A percentile compares a stretch with the other conserved stretches of the same genome.
Conservation (phyloP, 2,888 invertebrate species). For the Trissonchulus sp. region DNA sequence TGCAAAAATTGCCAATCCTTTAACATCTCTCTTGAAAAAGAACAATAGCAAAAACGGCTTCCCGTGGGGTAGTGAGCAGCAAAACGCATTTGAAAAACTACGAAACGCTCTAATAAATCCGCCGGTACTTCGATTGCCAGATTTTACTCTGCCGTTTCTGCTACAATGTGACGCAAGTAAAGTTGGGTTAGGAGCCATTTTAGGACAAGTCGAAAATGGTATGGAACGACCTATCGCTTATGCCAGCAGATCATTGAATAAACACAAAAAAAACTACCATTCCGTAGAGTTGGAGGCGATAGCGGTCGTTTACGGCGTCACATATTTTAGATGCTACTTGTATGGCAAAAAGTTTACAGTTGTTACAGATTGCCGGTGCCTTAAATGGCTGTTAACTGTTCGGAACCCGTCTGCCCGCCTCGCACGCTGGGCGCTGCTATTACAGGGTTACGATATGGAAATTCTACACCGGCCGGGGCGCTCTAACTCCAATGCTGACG, state of each 20-base stretch:
- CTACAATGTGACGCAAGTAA: constrained; percentile 1
- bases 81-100: neutral
- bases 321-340: constrained; percentile 5
- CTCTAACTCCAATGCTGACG: neutral
- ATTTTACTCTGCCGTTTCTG: constrained; percentile 15
- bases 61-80: neutral
- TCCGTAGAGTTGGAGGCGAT: constrained; percentile 26
- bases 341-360: neutral
- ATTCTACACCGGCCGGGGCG: neutral
- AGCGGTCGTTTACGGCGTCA: constrained; percentile 31
- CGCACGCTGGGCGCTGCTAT: neutral
- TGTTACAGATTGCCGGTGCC: neutral
- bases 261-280: constrained; percentile 11
- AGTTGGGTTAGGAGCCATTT: neutral
- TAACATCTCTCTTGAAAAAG: constrained; percentile 7
- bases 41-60: neutral
- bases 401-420: neutral
- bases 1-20: neutral
- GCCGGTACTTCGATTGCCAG: neutral
- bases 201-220: neutral
- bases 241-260: constrained; percentile 28
- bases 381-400: neutral
- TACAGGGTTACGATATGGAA: neutral
- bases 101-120: neutral
- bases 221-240: constrained; percentile 29